Percentiles rank a stretch among this genome's conserved stretches.
These are phyloP conservation scores for Mycetomoellerius zeteki DNA, from an alignment of 1,140 invertebrate species.

Conservation along the genomic window DNA sequence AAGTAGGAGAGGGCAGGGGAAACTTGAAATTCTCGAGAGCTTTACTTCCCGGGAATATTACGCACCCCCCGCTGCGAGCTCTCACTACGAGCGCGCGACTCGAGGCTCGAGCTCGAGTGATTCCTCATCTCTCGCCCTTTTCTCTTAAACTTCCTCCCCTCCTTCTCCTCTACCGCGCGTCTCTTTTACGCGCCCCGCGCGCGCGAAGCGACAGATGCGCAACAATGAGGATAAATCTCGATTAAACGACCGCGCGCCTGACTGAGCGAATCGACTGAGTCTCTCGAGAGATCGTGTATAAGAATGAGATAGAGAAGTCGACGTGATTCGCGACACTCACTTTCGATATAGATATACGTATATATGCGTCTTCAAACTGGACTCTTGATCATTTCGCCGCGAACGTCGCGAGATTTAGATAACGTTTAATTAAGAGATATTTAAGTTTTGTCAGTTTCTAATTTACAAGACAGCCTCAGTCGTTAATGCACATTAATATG, in stretches of 20 bases:
- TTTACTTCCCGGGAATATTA: slow-evolving; percentile 85
- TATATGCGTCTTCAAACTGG: not conserved
- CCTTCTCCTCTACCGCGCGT: not conserved
- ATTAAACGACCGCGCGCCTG: slow-evolving; percentile 40
- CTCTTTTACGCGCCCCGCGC: slow-evolving; percentile 60
- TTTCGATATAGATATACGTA: not conserved
- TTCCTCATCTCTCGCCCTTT: slow-evolving; percentile 79
- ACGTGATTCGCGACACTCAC: not conserved
- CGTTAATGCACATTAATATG: slow-evolving; percentile 27
- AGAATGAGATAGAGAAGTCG: not conserved
- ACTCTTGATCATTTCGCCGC: not conserved
- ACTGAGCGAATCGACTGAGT: not conserved
- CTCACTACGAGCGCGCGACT: slow-evolving; percentile 67
- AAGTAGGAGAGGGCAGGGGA: slow-evolving; percentile 54
- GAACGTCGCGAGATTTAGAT: not conserved
- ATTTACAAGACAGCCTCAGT: not conserved
- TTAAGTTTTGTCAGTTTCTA: not conserved
- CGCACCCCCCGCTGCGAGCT: slow-evolving; percentile 74
- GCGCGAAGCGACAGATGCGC: slow-evolving; percentile 71
- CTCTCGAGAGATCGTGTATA: not conserved
- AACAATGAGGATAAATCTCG: slow-evolving; percentile 67
- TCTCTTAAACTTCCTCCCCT: slow-evolving; percentile 56
- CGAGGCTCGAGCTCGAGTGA: slow-evolving; percentile 79
- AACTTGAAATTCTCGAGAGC: slow-evolving; percentile 83
- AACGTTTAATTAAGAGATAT: not conserved